These are phyloP conservation scores for Lophotis ruficrista DNA, from an alignment of 2,113 vertebrate species.

Conservation along the genomic window DNA sequence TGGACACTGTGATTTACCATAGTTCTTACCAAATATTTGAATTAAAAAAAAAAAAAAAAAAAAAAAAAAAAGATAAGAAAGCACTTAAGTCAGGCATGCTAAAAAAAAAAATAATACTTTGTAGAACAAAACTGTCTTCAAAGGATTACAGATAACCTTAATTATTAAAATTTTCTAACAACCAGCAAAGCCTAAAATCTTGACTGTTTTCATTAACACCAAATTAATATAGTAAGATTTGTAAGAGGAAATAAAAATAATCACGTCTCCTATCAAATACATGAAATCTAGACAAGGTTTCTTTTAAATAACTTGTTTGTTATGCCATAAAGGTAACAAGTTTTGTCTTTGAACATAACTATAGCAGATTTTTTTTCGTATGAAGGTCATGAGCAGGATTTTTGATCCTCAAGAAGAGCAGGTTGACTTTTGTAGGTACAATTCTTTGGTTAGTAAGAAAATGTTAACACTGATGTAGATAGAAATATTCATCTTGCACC, in stretches of 20 bases:
- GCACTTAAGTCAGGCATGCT: background rate
- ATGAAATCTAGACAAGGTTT: background rate
- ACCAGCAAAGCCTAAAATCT: background rate
- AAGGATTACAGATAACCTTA: background rate
- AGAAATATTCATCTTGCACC: background rate
- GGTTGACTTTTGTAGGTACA: background rate
- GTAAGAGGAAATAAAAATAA: background rate
- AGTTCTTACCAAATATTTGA: background rate
- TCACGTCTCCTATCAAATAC: background rate
- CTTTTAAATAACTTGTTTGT: background rate
- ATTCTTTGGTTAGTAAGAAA: background rate
- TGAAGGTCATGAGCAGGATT: background rate
- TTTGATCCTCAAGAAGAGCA: background rate
- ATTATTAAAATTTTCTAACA: background rate
- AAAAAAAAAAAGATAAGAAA: background rate
- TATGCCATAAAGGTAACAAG: conserved; percentile 8
- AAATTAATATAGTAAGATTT: background rate
- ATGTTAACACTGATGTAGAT: background rate
- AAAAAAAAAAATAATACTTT: background rate
- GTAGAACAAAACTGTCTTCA: background rate
- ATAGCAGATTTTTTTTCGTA: background rate
- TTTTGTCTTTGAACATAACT: background rate
- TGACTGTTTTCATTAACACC: background rate
- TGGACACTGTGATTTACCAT: background rate
- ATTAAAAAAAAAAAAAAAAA: background rate